phyloP scores from a whole-genome alignment of 2,797 vertebrate genomes.

The Myotis pilosus region DNA sequence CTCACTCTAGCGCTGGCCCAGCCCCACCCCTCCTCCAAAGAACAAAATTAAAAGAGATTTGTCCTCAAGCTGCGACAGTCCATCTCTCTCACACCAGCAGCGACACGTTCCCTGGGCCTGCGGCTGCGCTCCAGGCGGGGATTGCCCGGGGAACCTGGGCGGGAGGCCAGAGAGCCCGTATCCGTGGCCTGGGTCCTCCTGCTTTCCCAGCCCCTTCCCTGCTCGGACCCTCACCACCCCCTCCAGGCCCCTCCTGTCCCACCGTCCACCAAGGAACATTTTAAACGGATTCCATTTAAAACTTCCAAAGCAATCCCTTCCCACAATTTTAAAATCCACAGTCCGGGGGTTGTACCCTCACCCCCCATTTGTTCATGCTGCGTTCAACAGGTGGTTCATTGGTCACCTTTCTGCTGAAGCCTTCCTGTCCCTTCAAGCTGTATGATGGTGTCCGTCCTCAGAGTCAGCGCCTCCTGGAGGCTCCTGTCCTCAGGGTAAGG shows the following conservation, averaged over 20 bases:
- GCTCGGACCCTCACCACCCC: background rate
- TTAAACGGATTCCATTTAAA: background rate
- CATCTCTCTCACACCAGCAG: background rate
- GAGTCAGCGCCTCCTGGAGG: background rate
- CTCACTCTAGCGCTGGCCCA: background rate
- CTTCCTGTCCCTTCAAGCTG: background rate
- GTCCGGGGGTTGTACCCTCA: background rate
- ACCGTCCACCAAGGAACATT: background rate
- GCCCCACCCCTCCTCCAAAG: background rate
- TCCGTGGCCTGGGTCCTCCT: background rate
- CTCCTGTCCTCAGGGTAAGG: background rate
- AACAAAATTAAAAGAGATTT: slow-evolving; percentile 61
- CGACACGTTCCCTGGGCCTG: background rate
- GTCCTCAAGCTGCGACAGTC: background rate
- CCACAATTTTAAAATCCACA: slow-evolving; percentile 34
- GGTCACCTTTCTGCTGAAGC: slow-evolving; percentile 4
- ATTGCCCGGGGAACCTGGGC: background rate
- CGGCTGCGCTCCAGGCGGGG: background rate
- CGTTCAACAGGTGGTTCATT: slow-evolving; percentile 35
- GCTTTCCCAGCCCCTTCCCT: too few relatives aligned
- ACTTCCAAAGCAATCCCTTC: slow-evolving; percentile 15
- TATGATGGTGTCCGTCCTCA: background rate
- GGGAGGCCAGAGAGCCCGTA: background rate
- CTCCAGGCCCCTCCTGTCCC: background rate
- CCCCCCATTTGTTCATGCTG: background rate